Percentiles rank a stretch among this genome's conserved stretches.
Evolutionary conservation across 2,113 vertebrate species (phyloP).

Genomic region (Xenopus borealis): DNA sequence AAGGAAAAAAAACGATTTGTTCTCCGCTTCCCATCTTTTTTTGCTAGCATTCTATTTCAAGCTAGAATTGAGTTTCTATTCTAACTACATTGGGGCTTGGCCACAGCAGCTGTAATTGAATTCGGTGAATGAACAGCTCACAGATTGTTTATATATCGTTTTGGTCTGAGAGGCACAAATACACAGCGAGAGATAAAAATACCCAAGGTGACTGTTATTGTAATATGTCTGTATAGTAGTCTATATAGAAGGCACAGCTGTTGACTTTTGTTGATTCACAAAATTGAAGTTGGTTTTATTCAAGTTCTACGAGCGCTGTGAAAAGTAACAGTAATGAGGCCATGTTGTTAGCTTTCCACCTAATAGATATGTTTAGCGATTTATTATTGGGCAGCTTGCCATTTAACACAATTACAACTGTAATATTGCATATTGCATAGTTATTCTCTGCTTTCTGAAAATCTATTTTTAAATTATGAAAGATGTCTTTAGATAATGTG

Average conservation of each 20-base stretch:
- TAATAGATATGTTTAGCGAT: neutral
- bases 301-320: neutral
- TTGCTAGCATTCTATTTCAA: too few species aligned
- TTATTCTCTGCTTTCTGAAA: too few species aligned
- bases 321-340: neutral
- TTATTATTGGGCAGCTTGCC: neutral
- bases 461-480: too few species aligned
- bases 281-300: constrained; percentile 12
- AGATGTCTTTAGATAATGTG: too few species aligned
- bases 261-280: constrained; percentile 30
- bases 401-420: neutral
- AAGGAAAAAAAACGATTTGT: too few species aligned
- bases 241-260: constrained; percentile 16
- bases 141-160: constrained; percentile 35
- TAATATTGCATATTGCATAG: too few species aligned
- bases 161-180: constrained; percentile 37
- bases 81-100: too few species aligned
- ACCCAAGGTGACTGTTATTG: constrained; percentile 26
- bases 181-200: constrained; percentile 34
- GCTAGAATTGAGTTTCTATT: too few species aligned
- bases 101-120: constrained; percentile 17
- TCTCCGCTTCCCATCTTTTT: too few species aligned
- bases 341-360: neutral
- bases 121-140: constrained; percentile 26
- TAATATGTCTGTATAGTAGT: constrained; percentile 20